These are phyloP conservation scores for Etheostoma nigrum DNA, from an alignment of 2,797 vertebrate species.

Conservation along the genomic window DNA sequence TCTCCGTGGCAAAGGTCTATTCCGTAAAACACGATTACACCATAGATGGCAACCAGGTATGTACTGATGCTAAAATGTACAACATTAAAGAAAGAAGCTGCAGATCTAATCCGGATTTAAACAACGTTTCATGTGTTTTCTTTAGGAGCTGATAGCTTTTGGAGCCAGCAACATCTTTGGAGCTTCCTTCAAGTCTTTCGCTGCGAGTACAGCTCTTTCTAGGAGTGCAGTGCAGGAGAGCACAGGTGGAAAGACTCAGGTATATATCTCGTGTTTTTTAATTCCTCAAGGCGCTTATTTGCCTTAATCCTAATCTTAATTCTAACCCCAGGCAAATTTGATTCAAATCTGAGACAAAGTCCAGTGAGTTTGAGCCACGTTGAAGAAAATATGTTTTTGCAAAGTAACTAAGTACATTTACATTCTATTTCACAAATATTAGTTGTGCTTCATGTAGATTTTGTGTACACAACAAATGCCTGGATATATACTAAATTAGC, in stretches of 20 bases:
- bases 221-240: slow-evolving; percentile 96
- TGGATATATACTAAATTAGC: too few relatives aligned
- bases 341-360: background rate
- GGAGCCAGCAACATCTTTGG: slow-evolving; percentile 93
- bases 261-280: slow-evolving; percentile 48
- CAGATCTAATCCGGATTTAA: background rate
- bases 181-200: slow-evolving; percentile 92
- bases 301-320: background rate
- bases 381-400: too few relatives aligned
- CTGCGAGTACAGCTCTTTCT: slow-evolving; percentile 93
- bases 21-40: slow-evolving; percentile 94
- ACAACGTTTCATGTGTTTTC: background rate
- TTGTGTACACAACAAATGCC: too few relatives aligned
- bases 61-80: background rate
- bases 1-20: slow-evolving; percentile 95
- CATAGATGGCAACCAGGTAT: slow-evolving; percentile 93
- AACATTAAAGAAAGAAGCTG: background rate
- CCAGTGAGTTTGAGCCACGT: background rate
- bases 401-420: background rate
- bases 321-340: background rate
- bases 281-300: background rate
- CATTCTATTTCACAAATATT: background rate
- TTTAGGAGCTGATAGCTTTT: slow-evolving; percentile 94
- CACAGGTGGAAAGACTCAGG: slow-evolving; percentile 98
- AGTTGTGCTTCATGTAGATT: too few relatives aligned